Conservation (phyloP, 1,140 invertebrate species). For the Frieseomelitta varia region DNA sequence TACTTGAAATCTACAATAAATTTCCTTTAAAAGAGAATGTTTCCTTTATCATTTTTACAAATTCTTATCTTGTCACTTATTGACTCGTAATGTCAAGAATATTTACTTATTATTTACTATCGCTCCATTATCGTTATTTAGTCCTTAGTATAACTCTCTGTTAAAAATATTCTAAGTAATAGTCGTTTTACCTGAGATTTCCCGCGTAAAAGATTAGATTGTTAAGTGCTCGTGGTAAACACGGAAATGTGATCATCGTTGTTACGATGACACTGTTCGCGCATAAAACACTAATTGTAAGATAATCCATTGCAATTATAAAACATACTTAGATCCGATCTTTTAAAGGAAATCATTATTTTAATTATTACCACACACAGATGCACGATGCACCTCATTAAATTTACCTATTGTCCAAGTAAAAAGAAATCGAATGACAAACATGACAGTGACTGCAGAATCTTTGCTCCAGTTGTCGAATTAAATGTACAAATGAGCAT, state of each 20-base stretch:
- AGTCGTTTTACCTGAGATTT: neutral
- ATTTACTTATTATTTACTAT: neutral
- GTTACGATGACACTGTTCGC: neutral
- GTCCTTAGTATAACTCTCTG: neutral
- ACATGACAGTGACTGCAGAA: neutral
- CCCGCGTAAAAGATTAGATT: neutral
- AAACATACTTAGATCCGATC: slow-evolving; percentile 11
- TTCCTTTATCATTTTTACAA: neutral
- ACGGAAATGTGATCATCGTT: neutral
- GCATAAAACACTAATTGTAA: neutral
- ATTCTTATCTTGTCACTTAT: neutral
- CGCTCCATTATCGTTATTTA: neutral
- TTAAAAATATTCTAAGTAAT: neutral
- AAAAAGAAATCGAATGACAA: neutral
- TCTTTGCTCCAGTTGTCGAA: no score
- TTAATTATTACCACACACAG: neutral
- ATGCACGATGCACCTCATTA: neutral
- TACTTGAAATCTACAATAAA: no score
- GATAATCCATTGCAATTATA: neutral
- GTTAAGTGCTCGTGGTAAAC: neutral
- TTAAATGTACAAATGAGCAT: no score
- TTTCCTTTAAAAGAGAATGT: neutral
- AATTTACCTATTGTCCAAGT: neutral
- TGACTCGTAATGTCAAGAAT: neutral
- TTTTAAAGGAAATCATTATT: slow-evolving; percentile 8